Evolutionary conservation across 2,888 invertebrate genomes (phyloP), one percentile per base, ranked within the genome.

Genomic region (Drymonia ruficornis): DNA sequence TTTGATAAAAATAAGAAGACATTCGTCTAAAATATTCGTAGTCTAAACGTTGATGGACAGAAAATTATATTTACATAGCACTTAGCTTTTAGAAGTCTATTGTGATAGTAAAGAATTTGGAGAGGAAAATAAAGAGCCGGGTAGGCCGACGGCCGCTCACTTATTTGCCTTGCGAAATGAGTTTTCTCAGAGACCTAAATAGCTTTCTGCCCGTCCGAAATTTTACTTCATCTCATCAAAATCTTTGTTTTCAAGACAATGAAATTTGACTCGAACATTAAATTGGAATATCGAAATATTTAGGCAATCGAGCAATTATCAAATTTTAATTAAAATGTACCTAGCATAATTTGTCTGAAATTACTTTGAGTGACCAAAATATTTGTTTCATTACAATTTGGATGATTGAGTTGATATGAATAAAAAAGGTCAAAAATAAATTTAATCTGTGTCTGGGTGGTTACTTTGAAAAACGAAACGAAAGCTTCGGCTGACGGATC

Each of bases 101-200:
- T 54, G 29, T 53, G 44, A 54, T 50, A 58, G 40, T 45, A 45
- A 18, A 53, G 19, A 56, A 57, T 55, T 53, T 59, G 36, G 61
- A 50, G 28, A 51, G 44, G 52, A 55, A 62, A 54, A 60, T 48
- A n/a, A 29, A 49, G 29, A 49, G 46, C 60, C 52, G 55, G 48
- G 49, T 56, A 43, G 50, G 34, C 42, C 15, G 50, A 23, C 52
- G 55, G 54, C 48, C 40, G 44, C 52, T 54, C 40, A 46, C 52
- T 45, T 67, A 65, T 65, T 67, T 69, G 28, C 54, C 28, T 51
- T 50, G 13, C 46, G 45, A 61, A 67, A 69, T 63, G 52, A 67
- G 59, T 65, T 69, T 67, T 61, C 55, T 54, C 36, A 51, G 56
- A 68, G 52, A 51, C 38, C 56, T 53, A 57, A 59, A 61, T 57